phyloP scores from a whole-genome alignment of 2,888 invertebrate genomes.

The Bugulina stolonifera region DNA sequence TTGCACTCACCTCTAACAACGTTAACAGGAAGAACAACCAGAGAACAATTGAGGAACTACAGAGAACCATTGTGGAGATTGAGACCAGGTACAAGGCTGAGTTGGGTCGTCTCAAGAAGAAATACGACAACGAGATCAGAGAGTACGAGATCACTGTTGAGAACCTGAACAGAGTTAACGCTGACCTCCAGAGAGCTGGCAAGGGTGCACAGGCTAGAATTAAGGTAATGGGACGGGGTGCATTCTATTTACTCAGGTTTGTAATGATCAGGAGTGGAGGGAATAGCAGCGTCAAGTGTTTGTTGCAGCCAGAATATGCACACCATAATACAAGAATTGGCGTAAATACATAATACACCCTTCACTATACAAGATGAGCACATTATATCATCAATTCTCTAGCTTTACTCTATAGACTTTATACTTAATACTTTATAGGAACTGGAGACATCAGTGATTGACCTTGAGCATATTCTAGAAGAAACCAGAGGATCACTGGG shows the following conservation, averaged over 20 bases:
- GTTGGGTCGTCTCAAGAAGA: conserved; percentile 52
- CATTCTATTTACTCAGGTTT: no score
- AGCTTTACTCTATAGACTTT: no score
- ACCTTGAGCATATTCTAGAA: conserved; percentile 46
- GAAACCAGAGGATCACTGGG: conserved; percentile 46
- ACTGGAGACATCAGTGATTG: conserved; percentile 48
- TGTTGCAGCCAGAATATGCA: no score
- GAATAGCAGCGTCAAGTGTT: no score
- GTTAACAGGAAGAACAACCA: conserved; percentile 52
- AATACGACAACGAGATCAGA: conserved; percentile 51
- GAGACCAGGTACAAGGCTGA: conserved; percentile 53
- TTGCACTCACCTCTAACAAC: no score
- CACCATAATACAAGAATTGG: neutral
- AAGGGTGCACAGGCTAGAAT: conserved; percentile 91
- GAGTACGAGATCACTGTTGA: conserved; percentile 45
- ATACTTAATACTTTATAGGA: no score
- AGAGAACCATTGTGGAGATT: conserved; percentile 51
- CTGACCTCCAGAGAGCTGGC: conserved; percentile 84
- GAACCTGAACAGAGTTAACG: conserved; percentile 34
- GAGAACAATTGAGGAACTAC: conserved; percentile 52
- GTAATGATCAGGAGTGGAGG: no score
- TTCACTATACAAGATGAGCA: no score
- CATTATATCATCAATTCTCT: no score
- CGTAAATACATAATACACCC: neutral
- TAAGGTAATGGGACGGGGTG: conserved; percentile 59